Conservation (phyloP, 2,888 invertebrate species). For the Macropis europaea region DNA sequence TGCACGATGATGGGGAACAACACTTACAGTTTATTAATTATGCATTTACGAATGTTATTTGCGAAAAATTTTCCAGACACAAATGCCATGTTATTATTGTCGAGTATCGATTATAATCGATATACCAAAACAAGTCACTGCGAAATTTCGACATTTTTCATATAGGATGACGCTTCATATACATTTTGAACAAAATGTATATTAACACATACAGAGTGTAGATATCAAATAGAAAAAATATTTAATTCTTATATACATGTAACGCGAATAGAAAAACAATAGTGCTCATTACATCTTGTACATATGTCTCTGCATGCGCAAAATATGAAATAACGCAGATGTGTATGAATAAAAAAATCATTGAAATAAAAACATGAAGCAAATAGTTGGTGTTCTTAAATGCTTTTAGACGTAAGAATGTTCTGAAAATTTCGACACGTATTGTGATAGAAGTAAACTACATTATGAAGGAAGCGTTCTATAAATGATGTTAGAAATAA, state of each 20-base stretch:
- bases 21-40: background rate
- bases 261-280: background rate
- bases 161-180: background rate
- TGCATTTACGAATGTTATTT: background rate
- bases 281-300: slow-evolving; percentile 9
- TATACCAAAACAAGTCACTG: slow-evolving; percentile 1
- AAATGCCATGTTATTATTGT: background rate
- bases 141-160: background rate
- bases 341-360: slow-evolving; percentile 17
- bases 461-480: no score
- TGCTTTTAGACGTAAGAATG: background rate
- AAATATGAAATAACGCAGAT: background rate
- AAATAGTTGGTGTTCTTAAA: background rate
- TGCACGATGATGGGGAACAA: background rate
- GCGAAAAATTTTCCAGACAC: background rate
- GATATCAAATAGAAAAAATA: slow-evolving; percentile 17
- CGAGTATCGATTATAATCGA: background rate
- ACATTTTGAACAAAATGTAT: background rate
- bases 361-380: slow-evolving; percentile 25
- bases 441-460: no score
- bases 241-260: background rate
- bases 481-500: no score
- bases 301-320: slow-evolving; percentile 16
- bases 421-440: background rate
- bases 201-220: slow-evolving; percentile 14